Percentiles rank a stretch among this genome's conserved stretches.
phyloP scores from a whole-genome alignment of 30 jellyfish, hydroid and myxozoan species.

The Morbakka virulenta region DNA sequence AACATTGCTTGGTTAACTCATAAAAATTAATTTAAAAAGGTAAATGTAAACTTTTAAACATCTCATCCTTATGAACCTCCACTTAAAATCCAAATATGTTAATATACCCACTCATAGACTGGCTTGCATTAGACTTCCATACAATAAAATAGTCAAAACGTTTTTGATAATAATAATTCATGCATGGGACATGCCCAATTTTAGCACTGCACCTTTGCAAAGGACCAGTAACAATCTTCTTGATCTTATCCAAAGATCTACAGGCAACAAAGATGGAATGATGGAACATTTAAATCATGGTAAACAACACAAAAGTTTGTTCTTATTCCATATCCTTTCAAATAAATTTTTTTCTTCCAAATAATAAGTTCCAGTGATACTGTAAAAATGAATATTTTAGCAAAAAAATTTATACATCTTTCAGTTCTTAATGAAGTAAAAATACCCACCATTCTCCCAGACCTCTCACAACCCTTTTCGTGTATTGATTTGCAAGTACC shows the following conservation, averaged over 20 bases:
- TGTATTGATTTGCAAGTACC: slow-evolving; percentile 37
- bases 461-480: slow-evolving; percentile 44
- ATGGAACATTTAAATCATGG: slow-evolving; percentile 2
- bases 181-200: neutral
- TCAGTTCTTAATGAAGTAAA: neutral
- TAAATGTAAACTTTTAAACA: neutral
- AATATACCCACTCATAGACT: slow-evolving; percentile 5
- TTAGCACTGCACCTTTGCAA: slow-evolving; percentile 8
- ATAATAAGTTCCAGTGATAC: slow-evolving; percentile 6
- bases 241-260: slow-evolving; percentile 4
- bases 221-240: slow-evolving; percentile 29
- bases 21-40: slow-evolving; percentile 2
- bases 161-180: slow-evolving; percentile 13
- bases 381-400: slow-evolving; percentile 19
- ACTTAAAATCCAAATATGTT: neutral
- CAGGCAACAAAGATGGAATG: too few species aligned
- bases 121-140: slow-evolving; percentile 16
- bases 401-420: neutral
- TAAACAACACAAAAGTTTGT: slow-evolving; percentile 19
- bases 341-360: neutral
- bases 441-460: slow-evolving; percentile 36
- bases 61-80: neutral
- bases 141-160: neutral
- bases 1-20: slow-evolving; percentile 14
- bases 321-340: neutral